Evolutionary conservation across 2,888 invertebrate genomes (phyloP).

Genomic region (Acanthococcus lagerstroemiae): DNA sequence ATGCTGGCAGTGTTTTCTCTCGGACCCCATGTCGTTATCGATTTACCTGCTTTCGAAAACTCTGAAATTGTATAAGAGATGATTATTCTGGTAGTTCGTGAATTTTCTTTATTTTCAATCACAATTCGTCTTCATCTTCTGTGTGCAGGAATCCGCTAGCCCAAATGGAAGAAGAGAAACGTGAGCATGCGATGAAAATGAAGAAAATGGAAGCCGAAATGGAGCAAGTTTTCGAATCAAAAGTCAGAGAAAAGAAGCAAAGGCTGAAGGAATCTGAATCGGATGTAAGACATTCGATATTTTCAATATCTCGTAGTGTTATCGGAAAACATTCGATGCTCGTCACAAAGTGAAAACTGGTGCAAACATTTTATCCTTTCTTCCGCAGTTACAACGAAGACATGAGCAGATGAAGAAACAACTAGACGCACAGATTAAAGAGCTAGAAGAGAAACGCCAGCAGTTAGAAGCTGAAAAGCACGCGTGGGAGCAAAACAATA

Average conservation of each 20-base stretch:
- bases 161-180: slow-evolving; percentile 96
- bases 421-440: slow-evolving; percentile 80
- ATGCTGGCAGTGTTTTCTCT: too few species aligned
- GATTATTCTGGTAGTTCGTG: not conserved
- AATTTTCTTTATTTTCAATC: not conserved
- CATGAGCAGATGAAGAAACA: slow-evolving; percentile 72
- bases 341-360: not conserved
- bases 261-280: slow-evolving; percentile 91
- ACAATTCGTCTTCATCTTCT: too few species aligned
- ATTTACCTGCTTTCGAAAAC: too few species aligned
- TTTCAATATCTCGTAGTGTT: not conserved
- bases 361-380: slow-evolving; percentile 15
- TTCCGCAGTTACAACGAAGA: slow-evolving; percentile 60
- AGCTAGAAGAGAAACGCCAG: slow-evolving; percentile 78
- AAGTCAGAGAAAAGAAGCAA: slow-evolving; percentile 90
- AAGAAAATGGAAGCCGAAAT: slow-evolving; percentile 98
- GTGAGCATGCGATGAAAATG: slow-evolving; percentile 91
- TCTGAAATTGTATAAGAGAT: too few species aligned
- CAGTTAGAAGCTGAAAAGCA: slow-evolving; percentile 75
- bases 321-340: not conserved
- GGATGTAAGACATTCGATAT: slow-evolving; percentile 50
- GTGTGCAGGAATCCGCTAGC: slow-evolving; percentile 84
- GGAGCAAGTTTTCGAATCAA: slow-evolving; percentile 98
- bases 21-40: too few species aligned
- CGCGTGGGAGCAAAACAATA: slow-evolving; percentile 82